These are phyloP conservation scores for Caenorhabditis becei DNA, from an alignment of 2,888 invertebrate species.

Conservation along the genomic window DNA sequence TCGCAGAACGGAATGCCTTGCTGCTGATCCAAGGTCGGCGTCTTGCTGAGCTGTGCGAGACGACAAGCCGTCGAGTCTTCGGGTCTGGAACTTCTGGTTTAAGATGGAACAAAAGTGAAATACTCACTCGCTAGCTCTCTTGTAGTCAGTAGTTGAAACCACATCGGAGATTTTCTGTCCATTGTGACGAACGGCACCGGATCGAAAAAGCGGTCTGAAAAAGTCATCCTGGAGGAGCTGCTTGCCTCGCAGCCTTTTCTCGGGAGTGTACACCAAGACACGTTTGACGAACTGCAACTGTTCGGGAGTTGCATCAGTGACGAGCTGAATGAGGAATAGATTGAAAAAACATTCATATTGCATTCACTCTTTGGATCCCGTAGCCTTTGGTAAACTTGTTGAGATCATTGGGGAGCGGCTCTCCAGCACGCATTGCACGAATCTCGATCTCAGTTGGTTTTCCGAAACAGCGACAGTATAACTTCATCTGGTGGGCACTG, in stretches of 20 bases:
- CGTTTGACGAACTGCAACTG: conserved; percentile 62
- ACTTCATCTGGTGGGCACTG: conserved; percentile 58
- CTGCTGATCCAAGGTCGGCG: conserved; percentile 27
- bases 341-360: not conserved
- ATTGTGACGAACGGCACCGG: conserved; percentile 61
- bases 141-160: conserved; percentile 61
- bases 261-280: conserved; percentile 70
- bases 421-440: conserved; percentile 48
- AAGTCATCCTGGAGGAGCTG: conserved; percentile 65
- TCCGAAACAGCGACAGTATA: conserved; percentile 58
- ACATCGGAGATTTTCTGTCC: conserved; percentile 63
- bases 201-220: conserved; percentile 61
- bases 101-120: not conserved
- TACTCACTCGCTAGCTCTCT: conserved; percentile 45
- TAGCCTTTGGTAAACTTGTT: conserved; percentile 40
- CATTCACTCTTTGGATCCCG: conserved; percentile 43
- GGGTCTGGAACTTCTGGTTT: not conserved
- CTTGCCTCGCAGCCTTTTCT: conserved; percentile 65
- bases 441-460: conserved; percentile 45
- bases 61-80: conserved; percentile 39
- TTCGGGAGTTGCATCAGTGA: conserved; percentile 58
- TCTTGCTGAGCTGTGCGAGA: conserved; percentile 25
- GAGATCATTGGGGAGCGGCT: conserved; percentile 28
- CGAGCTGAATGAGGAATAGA: conserved; percentile 38
- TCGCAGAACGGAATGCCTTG: conserved; percentile 58